These are phyloP conservation scores for Lycia hirtaria DNA, from an alignment of 2,888 invertebrate species.

Conservation along the genomic window DNA sequence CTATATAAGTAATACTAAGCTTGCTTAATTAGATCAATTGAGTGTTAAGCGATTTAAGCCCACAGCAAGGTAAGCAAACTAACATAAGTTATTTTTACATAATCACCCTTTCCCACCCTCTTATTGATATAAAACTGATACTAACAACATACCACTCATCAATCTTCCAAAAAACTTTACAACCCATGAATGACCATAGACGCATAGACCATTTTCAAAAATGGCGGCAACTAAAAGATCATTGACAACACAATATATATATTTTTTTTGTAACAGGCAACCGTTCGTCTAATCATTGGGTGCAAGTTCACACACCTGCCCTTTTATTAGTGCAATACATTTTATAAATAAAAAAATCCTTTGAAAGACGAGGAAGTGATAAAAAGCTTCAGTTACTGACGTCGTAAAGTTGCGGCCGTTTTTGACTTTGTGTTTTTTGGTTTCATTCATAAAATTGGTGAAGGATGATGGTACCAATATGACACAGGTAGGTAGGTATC, in stretches of 20 bases:
- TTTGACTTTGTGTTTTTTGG: constrained; percentile 61
- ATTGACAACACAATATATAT: constrained; percentile 33
- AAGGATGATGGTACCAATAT: constrained; percentile 26
- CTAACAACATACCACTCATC: constrained; percentile 30
- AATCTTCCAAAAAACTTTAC: constrained; percentile 35
- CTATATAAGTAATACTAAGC: too few relatives aligned
- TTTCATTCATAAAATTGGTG: constrained; percentile 68
- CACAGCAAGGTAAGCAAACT: too few relatives aligned
- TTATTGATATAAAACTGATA: constrained; percentile 18
- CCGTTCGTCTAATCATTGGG: constrained; percentile 76
- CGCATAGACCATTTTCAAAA: constrained; percentile 34
- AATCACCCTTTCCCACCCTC: background rate
- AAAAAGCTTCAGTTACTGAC: constrained; percentile 67
- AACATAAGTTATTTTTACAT: background rate
- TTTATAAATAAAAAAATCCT: constrained; percentile 54
- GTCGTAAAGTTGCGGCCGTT: constrained; percentile 59
- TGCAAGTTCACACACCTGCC: constrained; percentile 77
- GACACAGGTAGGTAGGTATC: background rate
- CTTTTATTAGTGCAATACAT: constrained; percentile 73
- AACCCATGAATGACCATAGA: constrained; percentile 36
- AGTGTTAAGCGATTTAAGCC: too few relatives aligned
- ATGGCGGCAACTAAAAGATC: constrained; percentile 38
- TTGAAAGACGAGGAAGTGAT: constrained; percentile 77
- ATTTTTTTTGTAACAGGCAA: constrained; percentile 40
- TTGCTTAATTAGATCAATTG: too few relatives aligned